Percentiles rank a stretch among this genome's conserved stretches.
These are phyloP conservation scores for Poecilia velifera DNA, from an alignment of 2,797 vertebrate genomes.

Conservation along the genomic window DNA sequence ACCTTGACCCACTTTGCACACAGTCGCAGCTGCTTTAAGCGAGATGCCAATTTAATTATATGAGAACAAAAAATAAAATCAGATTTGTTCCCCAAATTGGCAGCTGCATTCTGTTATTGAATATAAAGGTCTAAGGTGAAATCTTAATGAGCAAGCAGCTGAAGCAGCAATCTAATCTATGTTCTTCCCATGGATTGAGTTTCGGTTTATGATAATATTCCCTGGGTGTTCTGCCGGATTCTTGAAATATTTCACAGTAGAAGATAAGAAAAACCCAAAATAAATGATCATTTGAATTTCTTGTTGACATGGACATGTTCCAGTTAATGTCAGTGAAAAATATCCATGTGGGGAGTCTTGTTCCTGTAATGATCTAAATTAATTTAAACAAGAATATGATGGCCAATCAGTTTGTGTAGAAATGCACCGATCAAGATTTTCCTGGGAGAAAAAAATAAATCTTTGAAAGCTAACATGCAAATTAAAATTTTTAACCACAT, in stretches of 20 bases:
- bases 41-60: slow-evolving; percentile 71
- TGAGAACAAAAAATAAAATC: slow-evolving; percentile 56
- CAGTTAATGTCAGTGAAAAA: background rate
- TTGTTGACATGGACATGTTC: background rate
- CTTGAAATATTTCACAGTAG: background rate
- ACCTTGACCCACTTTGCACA: slow-evolving; percentile 72
- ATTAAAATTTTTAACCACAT: background rate
- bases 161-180: slow-evolving; percentile 11
- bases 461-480: background rate
- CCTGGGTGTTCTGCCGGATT: background rate
- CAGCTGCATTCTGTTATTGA: slow-evolving; percentile 63
- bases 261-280: background rate
- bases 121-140: slow-evolving; percentile 55
- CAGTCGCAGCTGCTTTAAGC: slow-evolving; percentile 58
- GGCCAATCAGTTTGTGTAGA: background rate
- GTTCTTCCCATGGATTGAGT: background rate
- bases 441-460: too few species aligned
- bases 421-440: background rate
- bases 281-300: background rate
- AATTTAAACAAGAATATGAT: background rate
- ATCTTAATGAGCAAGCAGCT: slow-evolving; percentile 24
- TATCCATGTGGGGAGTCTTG: background rate
- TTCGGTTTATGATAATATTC: slow-evolving; percentile 7
- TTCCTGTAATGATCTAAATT: background rate
- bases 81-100: slow-evolving; percentile 57